A percentile compares a stretch with the other conserved stretches of the same genome.
These are phyloP conservation scores for Esperia sulphurella DNA, from an alignment of 2,888 invertebrate species.

Conservation along the genomic window DNA sequence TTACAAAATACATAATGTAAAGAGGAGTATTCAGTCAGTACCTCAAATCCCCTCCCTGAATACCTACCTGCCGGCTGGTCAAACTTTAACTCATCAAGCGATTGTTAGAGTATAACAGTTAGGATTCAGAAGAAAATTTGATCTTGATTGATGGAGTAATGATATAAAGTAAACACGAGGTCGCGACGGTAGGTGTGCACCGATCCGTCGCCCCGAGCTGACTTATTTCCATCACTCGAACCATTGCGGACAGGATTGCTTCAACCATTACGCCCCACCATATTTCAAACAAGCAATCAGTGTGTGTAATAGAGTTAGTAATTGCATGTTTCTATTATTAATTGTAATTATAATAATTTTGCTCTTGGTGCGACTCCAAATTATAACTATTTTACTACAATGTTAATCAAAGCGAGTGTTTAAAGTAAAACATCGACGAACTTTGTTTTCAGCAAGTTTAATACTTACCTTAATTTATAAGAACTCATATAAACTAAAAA, in stretches of 20 bases:
- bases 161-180: constrained; percentile 72
- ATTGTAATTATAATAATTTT: constrained; percentile 7
- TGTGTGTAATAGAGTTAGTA: constrained; percentile 12
- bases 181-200: constrained; percentile 49
- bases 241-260: constrained; percentile 32
- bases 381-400: no score
- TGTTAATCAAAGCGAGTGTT: no score
- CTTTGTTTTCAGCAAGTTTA: no score
- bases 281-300: constrained; percentile 24
- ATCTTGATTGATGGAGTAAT: constrained; percentile 77
- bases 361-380: not conserved
- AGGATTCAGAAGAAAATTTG: constrained; percentile 69
- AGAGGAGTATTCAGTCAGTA: not conserved
- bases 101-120: constrained; percentile 75
- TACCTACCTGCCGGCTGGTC: not conserved
- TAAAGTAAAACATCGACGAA: no score
- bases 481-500: no score
- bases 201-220: constrained; percentile 30
- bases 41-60: constrained; percentile 14
- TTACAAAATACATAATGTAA: no score
- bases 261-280: constrained; percentile 36
- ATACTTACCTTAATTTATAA: no score
- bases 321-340: constrained; percentile 10
- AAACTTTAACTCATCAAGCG: constrained; percentile 37
- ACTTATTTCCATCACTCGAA: constrained; percentile 41